Evolutionary conservation across 2,113 vertebrate genomes (phyloP).

Genomic region (Platycercus adscitus): DNA sequence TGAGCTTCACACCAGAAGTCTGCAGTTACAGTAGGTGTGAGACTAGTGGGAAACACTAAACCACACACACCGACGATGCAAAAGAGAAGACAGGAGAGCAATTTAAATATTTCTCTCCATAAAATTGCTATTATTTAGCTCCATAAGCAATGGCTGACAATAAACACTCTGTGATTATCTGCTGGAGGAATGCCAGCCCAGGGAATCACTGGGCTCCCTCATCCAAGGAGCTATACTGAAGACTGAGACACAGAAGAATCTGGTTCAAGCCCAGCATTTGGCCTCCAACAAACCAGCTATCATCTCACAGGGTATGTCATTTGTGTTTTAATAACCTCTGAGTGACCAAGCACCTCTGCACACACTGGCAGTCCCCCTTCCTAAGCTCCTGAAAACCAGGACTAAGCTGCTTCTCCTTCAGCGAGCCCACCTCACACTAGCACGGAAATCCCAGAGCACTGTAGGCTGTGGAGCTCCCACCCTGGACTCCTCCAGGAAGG

Average conservation of each 20-base stretch:
- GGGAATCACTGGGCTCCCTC: not conserved
- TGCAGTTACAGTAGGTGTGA: slow-evolving; percentile 36
- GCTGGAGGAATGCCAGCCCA: not conserved
- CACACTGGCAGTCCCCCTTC: not conserved
- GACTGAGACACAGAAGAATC: not conserved
- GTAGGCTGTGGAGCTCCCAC: not conserved
- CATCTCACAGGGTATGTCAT: rapidly evolving
- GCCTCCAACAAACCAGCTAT: not conserved
- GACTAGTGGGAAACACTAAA: slow-evolving; percentile 58
- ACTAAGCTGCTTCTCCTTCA: not conserved
- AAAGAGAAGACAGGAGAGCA: slow-evolving; percentile 53
- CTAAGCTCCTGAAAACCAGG: not conserved
- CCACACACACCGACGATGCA: slow-evolving; percentile 22
- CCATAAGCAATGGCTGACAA: slow-evolving; percentile 6
- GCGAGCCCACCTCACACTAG: not conserved
- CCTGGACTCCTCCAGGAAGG: not conserved
- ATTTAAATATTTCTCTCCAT: slow-evolving; percentile 62
- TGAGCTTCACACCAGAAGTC: slow-evolving; percentile 45
- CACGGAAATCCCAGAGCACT: not conserved
- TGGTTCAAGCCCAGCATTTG: not conserved
- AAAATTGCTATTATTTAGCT: slow-evolving; percentile 66
- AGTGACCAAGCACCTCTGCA: not conserved
- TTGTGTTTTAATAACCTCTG: not conserved
- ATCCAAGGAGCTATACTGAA: not conserved
- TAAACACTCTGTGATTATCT: slow-evolving; percentile 56